These are phyloP conservation scores for Andricus grossulariae DNA, from an alignment of 1,140 invertebrate species.

Conservation along the genomic window DNA sequence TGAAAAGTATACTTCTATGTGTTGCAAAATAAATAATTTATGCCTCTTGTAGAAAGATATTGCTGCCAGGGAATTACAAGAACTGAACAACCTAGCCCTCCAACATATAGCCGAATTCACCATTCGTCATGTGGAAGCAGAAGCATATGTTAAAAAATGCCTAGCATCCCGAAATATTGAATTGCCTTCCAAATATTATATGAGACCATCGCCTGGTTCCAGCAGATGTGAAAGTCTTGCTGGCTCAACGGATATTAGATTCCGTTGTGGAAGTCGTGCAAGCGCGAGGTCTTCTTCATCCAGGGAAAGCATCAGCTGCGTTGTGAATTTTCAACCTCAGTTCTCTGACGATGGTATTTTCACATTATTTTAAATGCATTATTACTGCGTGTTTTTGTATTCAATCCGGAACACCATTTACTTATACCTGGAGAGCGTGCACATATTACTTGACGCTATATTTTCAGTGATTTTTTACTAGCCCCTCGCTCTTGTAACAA, in stretches of 20 bases:
- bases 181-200: slow-evolving; percentile 58
- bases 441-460: no score
- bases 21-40: not conserved
- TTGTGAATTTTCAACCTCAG: slow-evolving; percentile 58
- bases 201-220: slow-evolving; percentile 52
- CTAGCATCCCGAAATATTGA: slow-evolving; percentile 61
- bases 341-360: not conserved
- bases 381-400: no score
- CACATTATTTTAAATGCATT: no score
- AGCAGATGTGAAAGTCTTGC: slow-evolving; percentile 54
- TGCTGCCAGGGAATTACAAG: slow-evolving; percentile 63
- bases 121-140: slow-evolving; percentile 69
- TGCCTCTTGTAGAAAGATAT: slow-evolving; percentile 65
- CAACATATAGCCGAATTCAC: slow-evolving; percentile 71
- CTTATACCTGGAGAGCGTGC: no score
- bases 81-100: slow-evolving; percentile 64
- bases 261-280: slow-evolving; percentile 45
- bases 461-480: no score
- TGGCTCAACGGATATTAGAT: slow-evolving; percentile 35
- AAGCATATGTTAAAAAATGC: slow-evolving; percentile 69
- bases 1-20: no score
- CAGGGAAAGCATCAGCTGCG: slow-evolving; percentile 53
- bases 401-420: no score
- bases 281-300: slow-evolving; percentile 51
- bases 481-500: no score